Evolutionary conservation across 2,797 vertebrate species (phyloP).

Genomic region (Mallotus villosus): DNA sequence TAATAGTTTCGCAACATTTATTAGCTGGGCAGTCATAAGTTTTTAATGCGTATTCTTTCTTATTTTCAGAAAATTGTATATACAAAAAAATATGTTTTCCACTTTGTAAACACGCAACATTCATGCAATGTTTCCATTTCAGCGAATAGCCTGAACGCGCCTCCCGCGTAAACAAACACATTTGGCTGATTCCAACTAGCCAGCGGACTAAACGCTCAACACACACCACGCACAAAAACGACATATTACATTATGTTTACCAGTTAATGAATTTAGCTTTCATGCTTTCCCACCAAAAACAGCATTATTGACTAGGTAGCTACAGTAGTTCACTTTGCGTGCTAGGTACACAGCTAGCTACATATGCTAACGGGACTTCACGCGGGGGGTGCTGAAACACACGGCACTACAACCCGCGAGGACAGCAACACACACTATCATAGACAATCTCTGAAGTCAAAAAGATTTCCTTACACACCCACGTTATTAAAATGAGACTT

Average conservation of each 20-base stretch:
- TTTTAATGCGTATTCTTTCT: no score
- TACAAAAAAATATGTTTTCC: neutral
- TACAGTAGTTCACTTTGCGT: neutral
- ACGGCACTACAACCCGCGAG: no score
- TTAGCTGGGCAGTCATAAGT: no score
- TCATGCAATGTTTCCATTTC: neutral
- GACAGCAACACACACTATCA: neutral
- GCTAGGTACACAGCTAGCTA: neutral
- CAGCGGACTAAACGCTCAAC: neutral
- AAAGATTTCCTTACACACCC: no score
- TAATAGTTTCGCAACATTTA: no score
- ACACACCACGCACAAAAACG: neutral
- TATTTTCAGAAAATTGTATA: no score
- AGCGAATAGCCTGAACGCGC: no score
- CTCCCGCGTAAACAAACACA: neutral
- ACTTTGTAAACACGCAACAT: neutral
- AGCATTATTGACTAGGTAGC: neutral
- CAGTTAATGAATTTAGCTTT: neutral
- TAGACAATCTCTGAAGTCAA: no score
- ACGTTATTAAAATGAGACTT: no score
- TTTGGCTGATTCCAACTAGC: neutral
- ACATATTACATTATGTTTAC: neutral
- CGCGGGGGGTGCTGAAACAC: neutral
- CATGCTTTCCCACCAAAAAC: no score
- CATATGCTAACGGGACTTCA: neutral